phyloP scores from a whole-genome alignment of 2,113 vertebrate species.

The Rousettus leschenaultii region DNA sequence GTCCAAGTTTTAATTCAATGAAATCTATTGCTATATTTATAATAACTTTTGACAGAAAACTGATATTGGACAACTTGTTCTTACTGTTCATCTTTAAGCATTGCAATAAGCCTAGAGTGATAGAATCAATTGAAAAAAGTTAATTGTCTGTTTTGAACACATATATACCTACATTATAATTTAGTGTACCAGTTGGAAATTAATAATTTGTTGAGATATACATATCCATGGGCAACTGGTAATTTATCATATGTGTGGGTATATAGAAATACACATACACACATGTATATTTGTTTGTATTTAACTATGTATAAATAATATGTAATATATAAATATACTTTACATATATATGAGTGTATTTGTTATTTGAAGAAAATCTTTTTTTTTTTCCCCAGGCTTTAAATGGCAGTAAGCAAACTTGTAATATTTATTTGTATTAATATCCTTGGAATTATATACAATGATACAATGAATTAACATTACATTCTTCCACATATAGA shows the following conservation, averaged over 20 bases:
- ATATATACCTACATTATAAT: background rate
- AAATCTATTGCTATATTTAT: background rate
- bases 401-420: background rate
- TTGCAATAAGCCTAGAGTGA: background rate
- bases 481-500: background rate
- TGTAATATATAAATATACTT: background rate
- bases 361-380: background rate
- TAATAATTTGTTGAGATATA: background rate
- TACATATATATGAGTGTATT: background rate
- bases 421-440: background rate
- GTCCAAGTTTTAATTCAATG: background rate
- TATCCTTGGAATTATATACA: background rate
- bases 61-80: background rate
- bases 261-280: background rate
- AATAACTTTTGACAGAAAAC: background rate
- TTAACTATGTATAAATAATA: background rate
- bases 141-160: background rate
- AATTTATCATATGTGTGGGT: background rate
- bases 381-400: background rate
- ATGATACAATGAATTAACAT: background rate
- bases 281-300: background rate
- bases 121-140: background rate
- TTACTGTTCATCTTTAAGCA: background rate
- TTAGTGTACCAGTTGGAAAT: background rate
- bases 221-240: background rate